phyloP scores from a whole-genome alignment of 1,140 invertebrate species.

The Dreissena rostriformis region DNA sequence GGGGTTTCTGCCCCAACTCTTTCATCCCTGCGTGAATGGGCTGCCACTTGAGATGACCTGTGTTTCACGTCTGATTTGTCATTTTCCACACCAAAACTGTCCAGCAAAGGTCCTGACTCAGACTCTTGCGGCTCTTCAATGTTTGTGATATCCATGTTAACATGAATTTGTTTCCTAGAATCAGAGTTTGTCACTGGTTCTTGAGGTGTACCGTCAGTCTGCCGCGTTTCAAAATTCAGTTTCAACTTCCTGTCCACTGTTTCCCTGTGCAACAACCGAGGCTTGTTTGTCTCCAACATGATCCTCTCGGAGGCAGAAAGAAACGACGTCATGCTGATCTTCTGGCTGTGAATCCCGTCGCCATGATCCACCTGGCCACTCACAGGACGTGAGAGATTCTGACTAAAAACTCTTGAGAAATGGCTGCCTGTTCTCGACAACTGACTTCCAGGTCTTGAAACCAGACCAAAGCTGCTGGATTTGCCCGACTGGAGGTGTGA shows the following conservation, averaged over 20 bases:
- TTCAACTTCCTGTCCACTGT: conserved; percentile 49
- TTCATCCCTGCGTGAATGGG: conserved; percentile 2
- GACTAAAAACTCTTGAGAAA: conserved; percentile 47
- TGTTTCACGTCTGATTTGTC: conserved; percentile 49
- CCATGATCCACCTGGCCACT: conserved; percentile 27
- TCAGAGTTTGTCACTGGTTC: not conserved
- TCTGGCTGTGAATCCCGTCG: conserved; percentile 10
- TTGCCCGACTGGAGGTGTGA: conserved; percentile 39
- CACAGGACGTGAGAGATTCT: conserved; percentile 36
- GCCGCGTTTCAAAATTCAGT: conserved; percentile 3
- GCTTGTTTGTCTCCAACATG: conserved; percentile 29
- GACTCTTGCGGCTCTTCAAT: not conserved
- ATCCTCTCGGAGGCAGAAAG: conserved; percentile 45
- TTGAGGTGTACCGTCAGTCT: not conserved
- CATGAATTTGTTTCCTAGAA: conserved; percentile 19
- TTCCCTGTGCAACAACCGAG: conserved; percentile 45
- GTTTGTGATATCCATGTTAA: conserved; percentile 31
- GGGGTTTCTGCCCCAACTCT: conserved; percentile 32
- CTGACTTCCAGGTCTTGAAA: conserved; percentile 52
- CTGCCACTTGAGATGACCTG: not conserved
- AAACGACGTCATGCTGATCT: conserved; percentile 24
- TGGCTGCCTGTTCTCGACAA: conserved; percentile 47
- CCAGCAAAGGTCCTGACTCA: conserved; percentile 36
- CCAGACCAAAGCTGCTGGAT: conserved; percentile 33
- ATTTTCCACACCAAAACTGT: conserved; percentile 61